Percentiles rank a stretch among this genome's conserved stretches.
Evolutionary conservation across 1,140 invertebrate species (phyloP).

Genomic region (Epicauta chinensis): DNA sequence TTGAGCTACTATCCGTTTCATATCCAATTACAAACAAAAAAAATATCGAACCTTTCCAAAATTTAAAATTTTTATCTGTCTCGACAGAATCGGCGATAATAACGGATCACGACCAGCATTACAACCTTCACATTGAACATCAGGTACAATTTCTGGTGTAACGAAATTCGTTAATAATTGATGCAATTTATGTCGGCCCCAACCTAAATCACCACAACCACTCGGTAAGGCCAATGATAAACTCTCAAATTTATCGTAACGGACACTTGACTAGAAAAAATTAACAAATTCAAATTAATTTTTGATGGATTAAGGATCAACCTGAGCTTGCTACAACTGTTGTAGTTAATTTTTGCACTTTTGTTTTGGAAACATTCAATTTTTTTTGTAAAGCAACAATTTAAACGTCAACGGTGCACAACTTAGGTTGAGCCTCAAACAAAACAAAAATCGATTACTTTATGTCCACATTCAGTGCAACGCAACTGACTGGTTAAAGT

Average conservation of each 20-base stretch:
- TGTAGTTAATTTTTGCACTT: too few species aligned
- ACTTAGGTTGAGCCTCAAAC: too few species aligned
- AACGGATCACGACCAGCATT: slow-evolving; percentile 46
- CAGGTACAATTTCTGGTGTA: slow-evolving; percentile 72
- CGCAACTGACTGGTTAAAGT: slow-evolving; percentile 78
- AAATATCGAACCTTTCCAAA: too few species aligned
- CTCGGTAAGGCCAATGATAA: slow-evolving; percentile 69
- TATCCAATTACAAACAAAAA: too few species aligned
- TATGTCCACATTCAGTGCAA: slow-evolving; percentile 71
- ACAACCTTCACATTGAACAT: slow-evolving; percentile 79
- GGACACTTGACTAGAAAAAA: slow-evolving; percentile 79
- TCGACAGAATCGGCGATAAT: slow-evolving; percentile 44
- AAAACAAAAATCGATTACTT: too few species aligned
- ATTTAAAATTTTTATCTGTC: slow-evolving; percentile 73
- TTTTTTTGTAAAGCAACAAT: too few species aligned
- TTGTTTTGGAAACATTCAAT: too few species aligned
- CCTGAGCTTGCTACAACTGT: too few species aligned
- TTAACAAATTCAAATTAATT: too few species aligned
- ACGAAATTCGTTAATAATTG: slow-evolving; percentile 75
- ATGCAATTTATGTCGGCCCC: slow-evolving; percentile 53
- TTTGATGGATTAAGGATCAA: too few species aligned
- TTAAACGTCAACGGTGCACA: too few species aligned
- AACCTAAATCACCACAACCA: slow-evolving; percentile 46
- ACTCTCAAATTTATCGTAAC: slow-evolving; percentile 86
- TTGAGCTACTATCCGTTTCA: too few species aligned